Evolutionary conservation across 2,113 vertebrate genomes (phyloP), one percentile per base, ranked within the genome.

Genomic region (Amazona vittata): DNA sequence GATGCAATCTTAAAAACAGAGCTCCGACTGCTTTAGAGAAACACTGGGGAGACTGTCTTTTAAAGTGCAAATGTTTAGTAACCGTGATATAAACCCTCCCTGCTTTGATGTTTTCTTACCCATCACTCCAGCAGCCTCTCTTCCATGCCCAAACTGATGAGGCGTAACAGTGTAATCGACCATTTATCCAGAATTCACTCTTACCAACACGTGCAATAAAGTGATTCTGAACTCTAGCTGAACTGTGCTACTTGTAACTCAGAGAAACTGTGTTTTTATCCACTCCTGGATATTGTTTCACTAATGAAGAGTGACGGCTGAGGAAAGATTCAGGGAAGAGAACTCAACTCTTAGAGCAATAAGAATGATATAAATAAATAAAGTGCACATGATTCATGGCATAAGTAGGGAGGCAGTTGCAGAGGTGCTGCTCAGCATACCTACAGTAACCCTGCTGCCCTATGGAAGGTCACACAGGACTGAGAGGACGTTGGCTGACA

Each of bases 51-150:
- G 39, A 35, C 28, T 71, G 55, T 31, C 83, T 96, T 94, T 44
- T 50, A n/a, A 78, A 91, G 65, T 41, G 29, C 60, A 92, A 62
- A 93, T 69, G 20, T 68, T 89, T 49, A 80, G 50, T 46, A 49
- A 63, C 71, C 21, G 53, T n/a, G 68, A 77, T 24, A 83, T 26
- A 64, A 95, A 91, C 69, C 15, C 49, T 82, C 37, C 44, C 41
- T 62, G 74, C 91, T 95, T 93, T 93, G 84, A 91, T 87, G 73
- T 86, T 92, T 89, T 86, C 83, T 84, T 89, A 74, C 69, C 60
- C 12, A 4, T 26, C 69, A n/a, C 65, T 73, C 74, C 83, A 82
- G 77, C 60, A 94, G 65, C 65, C 68, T 57, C 67, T 69, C 67
- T 82, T 69, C 78, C 25, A 3, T 35, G 59, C 50, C 68, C 92